Evolutionary conservation across 2,888 invertebrate genomes (phyloP).

Genomic region (Hecatera dysodea): DNA sequence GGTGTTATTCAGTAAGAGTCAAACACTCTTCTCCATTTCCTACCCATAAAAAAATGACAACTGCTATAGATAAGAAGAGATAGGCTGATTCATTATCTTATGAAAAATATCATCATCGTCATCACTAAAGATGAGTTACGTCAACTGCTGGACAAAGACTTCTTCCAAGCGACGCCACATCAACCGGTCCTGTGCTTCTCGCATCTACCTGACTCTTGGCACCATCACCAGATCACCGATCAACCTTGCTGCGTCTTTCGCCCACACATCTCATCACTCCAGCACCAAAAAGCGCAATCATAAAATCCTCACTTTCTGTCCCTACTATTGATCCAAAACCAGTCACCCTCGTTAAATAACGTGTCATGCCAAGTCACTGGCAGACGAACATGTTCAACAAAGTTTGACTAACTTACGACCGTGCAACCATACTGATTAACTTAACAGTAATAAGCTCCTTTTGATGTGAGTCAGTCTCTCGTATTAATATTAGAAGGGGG

Average conservation of each 20-base stretch:
- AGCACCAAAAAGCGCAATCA: neutral
- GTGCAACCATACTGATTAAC: constrained; percentile 36
- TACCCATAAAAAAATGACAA: no score
- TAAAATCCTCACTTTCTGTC: neutral
- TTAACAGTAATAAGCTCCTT: constrained; percentile 41
- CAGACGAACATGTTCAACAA: constrained; percentile 22
- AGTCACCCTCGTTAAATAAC: neutral
- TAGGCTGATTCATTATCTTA: no score
- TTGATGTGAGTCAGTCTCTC: constrained; percentile 45
- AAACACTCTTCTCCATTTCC: no score
- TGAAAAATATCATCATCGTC: no score
- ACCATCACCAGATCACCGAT: neutral
- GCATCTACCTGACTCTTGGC: neutral
- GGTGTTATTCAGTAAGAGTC: no score
- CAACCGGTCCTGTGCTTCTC: no score
- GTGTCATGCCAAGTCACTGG: constrained; percentile 3
- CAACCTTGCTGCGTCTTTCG: neutral
- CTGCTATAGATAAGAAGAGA: no score
- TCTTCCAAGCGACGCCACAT: no score
- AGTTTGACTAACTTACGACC: constrained; percentile 46
- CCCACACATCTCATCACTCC: neutral
- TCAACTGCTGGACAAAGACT: no score
- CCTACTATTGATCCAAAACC: neutral
- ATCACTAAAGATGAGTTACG: no score
- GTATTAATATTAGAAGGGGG: constrained; percentile 39